Evolutionary conservation across 2,797 vertebrate genomes (phyloP), one percentile per base, ranked within the genome.

Genomic region (Hirundo rustica): DNA sequence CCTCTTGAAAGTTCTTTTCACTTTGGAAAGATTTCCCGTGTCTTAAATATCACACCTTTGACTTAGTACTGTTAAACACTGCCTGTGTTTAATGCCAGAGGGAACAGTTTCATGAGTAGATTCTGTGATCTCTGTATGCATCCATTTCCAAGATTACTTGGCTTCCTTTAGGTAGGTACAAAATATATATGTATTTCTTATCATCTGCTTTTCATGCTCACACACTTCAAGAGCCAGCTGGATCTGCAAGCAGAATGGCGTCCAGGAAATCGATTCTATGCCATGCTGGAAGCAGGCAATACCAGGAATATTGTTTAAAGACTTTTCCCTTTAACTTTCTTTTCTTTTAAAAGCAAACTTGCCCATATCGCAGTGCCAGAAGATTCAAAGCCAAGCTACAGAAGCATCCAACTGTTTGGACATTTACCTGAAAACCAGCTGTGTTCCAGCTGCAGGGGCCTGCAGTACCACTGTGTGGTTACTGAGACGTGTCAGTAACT

Each of bases 101-200:
- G 73, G 80, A 94, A 75, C 51, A 61, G 83, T 90, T 95, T 71
- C 92, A 80, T 14, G 64, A 79, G 91, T 86, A 88, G 89, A 90
- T 79, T 90, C 80, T 90, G 60, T 77, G 79, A 95, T 95, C 76
- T 70, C 79, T 89, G 36, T 76, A 79, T 88, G 51, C 72, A 92
- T 67, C 79, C 81, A 66, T 67, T 95, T 90, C 94, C 88, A 85
- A 93, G 93, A 94, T 89, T 88, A 88, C 42, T 67, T 64, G 22
- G 5, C 30, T 47, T 92, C 53, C 76, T 88, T 88, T 42, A 94
- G 89, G 71, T 64, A 84, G 82, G 53, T 90, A 84, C 47, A 5
- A 5, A 55, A 84, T 90, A 75, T 47, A 58, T 30, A 73, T 22
- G 26, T 85, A 50, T 88, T 85, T 71, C 73, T 89, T 86, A 92